A percentile compares a stretch with the other conserved stretches of the same genome.
These are phyloP conservation scores for Drosophila setifemur DNA, from an alignment of 1,140 invertebrate genomes.

Conservation along the genomic window DNA sequence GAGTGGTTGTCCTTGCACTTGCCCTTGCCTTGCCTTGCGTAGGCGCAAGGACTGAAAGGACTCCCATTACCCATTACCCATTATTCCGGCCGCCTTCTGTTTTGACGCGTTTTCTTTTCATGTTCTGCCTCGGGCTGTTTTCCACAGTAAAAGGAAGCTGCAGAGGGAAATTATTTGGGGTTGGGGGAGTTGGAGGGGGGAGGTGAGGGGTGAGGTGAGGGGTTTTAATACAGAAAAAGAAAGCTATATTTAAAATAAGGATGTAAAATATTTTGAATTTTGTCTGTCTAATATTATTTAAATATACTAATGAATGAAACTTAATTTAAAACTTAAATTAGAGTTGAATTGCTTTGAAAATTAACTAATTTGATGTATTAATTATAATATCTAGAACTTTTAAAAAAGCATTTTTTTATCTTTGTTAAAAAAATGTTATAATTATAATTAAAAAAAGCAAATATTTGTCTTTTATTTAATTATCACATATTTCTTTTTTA, in stretches of 20 bases:
- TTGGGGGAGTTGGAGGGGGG: neutral
- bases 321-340: too few relatives aligned
- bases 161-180: neutral
- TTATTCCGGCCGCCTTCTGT: neutral
- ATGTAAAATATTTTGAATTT: too few relatives aligned
- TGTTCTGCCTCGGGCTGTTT: slow-evolving; percentile 7
- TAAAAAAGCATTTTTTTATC: too few relatives aligned
- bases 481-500: too few relatives aligned
- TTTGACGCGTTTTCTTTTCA: slow-evolving; percentile 27
- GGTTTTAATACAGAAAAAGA: slow-evolving; percentile 2
- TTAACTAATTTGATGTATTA: too few relatives aligned
- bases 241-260: neutral
- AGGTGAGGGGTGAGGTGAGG: neutral
- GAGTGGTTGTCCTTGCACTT: slow-evolving; percentile 66
- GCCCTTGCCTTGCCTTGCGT: slow-evolving; percentile 78
- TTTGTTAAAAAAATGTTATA: too few relatives aligned
- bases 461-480: too few relatives aligned
- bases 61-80: neutral
- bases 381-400: too few relatives aligned
- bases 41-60: slow-evolving; percentile 42
- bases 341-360: too few relatives aligned
- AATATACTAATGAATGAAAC: too few relatives aligned
- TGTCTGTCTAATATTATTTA: too few relatives aligned
- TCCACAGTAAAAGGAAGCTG: slow-evolving; percentile 15
- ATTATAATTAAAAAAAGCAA: too few relatives aligned